Base-by-base conservation (phyloP, 2,113 vertebrate genomes). In the Zapus hudsonius region DNA sequence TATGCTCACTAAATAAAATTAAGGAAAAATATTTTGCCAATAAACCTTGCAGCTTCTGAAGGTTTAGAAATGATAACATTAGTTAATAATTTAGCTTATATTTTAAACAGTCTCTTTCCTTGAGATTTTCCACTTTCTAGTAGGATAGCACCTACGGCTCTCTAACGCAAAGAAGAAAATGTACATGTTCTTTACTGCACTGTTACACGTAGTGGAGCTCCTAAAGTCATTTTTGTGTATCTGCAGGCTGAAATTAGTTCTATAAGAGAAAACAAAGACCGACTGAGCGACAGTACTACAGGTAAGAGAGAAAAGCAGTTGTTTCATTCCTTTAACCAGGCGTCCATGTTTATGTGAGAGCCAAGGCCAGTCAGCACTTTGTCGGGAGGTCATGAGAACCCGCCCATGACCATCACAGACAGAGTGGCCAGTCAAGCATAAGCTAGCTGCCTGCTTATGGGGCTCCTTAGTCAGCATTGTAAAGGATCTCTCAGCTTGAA, bases 171-270 rank as follows among this genome's bases (percentile, higher is more conserved):
- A 74, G 72, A 33, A 69, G 52, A 95, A 95, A 81, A 29, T 0
- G 40, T 59, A 74, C 10, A n/a, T 57, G 73, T 79, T 27, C 90
- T 52, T 79, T 73, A 44, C 27, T 5, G 36, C 22, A 7, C 0
- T 84, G 38, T 8, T 40, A 33, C 13, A 2, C 42, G 78, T 15
- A 15, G 85, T n/a, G 72, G 72, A 63, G 7, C 72, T 61, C 22
- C 87, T 52, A 33, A 96, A 91, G 17, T 94, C 17, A 83, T 91
- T 44, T 96, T 93, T 96, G 10, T 97, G 31, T 98, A 89, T 96
- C 89, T 87, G 42, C 97, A 98, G 97, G 98, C 98, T 92, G 98
- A 98, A 90, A 97, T 98, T 94, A 97, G 96, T 93, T 97, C 97
- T 20, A 96, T 97, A 67, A 96, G 27, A 64, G 98, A 98, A 61